Base-by-base conservation (phyloP, 2,888 invertebrate species). In the Mythimna ferrago region DNA sequence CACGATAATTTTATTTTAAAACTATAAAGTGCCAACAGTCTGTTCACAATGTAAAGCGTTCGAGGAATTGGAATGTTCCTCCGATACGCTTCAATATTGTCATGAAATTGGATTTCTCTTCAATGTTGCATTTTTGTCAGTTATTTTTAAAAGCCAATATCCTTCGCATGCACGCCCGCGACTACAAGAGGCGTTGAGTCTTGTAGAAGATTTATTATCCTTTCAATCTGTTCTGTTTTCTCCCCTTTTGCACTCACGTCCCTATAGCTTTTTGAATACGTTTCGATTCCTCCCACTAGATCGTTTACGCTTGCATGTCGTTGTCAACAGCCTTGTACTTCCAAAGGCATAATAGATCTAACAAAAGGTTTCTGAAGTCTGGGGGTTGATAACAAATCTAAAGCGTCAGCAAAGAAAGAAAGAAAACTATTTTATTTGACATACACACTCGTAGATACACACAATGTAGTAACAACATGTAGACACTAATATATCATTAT, bases 181-280 rank as follows among this genome's bases (percentile, higher is more conserved):
- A 66, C 48, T 53, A 19, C 35, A 72, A 75, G 51, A 57, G 63
- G 48, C 62, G 51, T 73, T 73, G 58, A 71, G 41, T 57, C 41
- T 2, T 57, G 32, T 54, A 53, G 56, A 60, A 63, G 62, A 69
- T 78, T 71, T 65, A 75, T 82, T 35, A 60, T 56, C 21, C 21
- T 62, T 64, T 32, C 61, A 68, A 67, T 73, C 19, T 66, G n/a
- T 57, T 38, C 35, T 58, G 48, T 60, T 67, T 61, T 58, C 61
- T n/a, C 61, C 41, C 71, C 48, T 64, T 48, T 21, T 62, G 65
- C 41, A 57, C 44, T 60, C n/a, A 38, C 41, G 32, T 16, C 69
- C 71, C 60, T 72, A 68, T n/a, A 56, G 70, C 72, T 60, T 74
- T 63, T 80, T 69, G 72, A 85, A 65, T 78, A 82, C 78, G 80